Base-by-base conservation (phyloP, 2,888 invertebrate genomes). In the Nezara viridula region DNA sequence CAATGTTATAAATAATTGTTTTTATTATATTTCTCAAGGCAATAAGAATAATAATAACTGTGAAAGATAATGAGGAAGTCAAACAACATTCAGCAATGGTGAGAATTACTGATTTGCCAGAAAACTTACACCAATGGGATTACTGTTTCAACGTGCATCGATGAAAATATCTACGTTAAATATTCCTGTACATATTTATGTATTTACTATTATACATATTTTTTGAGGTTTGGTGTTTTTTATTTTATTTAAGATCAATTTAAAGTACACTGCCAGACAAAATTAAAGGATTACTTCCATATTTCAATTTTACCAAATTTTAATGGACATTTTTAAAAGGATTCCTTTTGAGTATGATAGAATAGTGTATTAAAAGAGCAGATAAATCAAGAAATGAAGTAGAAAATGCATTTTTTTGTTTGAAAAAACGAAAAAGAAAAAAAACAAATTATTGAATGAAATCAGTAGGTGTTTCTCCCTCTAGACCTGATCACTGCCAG, bases 151-250 rank as follows among this genome's bases (percentile, higher is more conserved):
- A 73, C 19, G 66, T 73, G 2, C 66, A 73, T 73, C 32, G 32
- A 73, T 73, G 21, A 73, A 73, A 19, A 10, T 73, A 2, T 32
- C 19, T 37, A 73, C 32, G 37, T 73, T 37, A 37, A 73, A 73
- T 73, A 73, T 73, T 32, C 37, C 32, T 73, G 66, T 73, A 66
- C 32, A 66, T 66, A 66, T 66, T 60, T 19, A 60, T 60, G 16
- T 60, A 27, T 60, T 27, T 32, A n/a, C n/a, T 27, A 60, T 32
- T 32, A 66, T 66, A 66, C 27, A 24, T 32, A n/a, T 37, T 73
- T 37, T 37, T 73, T 37, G 19, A 37, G 1, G 7, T 21, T 73
- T 27, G 60, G 60, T 60, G 60, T 73, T 73, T 3, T 6, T 14
- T 0, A 32, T 66, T 60, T 32, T 66, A 66, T 32, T 27, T 60